Base-by-base conservation (phyloP, 2,797 vertebrate species). In the Gymnothorax reevesii region DNA sequence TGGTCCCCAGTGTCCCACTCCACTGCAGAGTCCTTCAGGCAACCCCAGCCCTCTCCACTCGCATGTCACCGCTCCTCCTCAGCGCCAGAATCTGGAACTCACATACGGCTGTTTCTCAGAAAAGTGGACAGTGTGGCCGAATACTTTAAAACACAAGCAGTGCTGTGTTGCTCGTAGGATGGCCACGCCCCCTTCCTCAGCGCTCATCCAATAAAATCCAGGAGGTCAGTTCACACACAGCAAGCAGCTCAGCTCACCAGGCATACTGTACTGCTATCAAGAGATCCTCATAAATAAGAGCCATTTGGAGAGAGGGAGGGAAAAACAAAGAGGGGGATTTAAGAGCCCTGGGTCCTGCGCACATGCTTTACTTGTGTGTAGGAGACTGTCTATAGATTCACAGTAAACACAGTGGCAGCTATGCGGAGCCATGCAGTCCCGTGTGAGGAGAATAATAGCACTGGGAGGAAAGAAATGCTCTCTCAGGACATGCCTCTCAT, bases 161-260 rank as follows among this genome's bases (percentile, higher is more conserved):
- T 57, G 60, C 87, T 89, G 90, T 85, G 82, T 75, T 15, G 86
- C 86, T 87, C 57, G 82, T 88, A 86, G 91, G 88, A 90, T 94
- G 94, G 94, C 94, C 92, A 95, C 96, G 91, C 95, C 95, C 94
- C 94, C 95, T 93, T 94, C 90, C 90, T 88, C 90, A 85, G 90
- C 89, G 84, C 87, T 91, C 92, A 93, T 88, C 86, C 91, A 90
- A 87, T 90, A 83, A 90, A 89, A 87, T 86, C 89, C 84, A 86
- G 89, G 89, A 90, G 88, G 92, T 93, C 90, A 88, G 86, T 91
- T 91, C 86, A 10, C 83, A 82, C 83, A 69, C 54, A 49, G 54
- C 54, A 77, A 55, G 60, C 59, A 54, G 49, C 86, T 80, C 83
- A 52, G 75, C 83, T 54, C 87, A 82, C 75, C 87, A 85, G 75